Evolutionary conservation across 1,140 invertebrate species (phyloP).

Genomic region (Psix sp.): DNA sequence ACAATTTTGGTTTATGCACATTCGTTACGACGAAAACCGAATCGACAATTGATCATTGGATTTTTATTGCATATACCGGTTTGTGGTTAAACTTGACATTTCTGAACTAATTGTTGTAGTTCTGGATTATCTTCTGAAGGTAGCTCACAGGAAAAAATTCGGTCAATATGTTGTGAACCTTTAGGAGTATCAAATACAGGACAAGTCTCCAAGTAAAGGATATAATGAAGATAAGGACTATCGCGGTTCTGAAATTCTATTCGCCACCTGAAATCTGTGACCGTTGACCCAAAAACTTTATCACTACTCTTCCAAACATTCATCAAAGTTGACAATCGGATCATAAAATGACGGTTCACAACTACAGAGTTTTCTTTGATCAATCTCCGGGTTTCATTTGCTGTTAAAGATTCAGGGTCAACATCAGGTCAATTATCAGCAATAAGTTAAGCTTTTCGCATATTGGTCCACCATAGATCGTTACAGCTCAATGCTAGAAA

Average conservation of each 20-base stretch:
- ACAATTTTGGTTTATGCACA: constrained; percentile 37
- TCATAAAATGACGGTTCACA: constrained; percentile 67
- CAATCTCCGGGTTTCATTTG: constrained; percentile 60
- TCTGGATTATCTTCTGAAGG: constrained; percentile 16
- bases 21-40: constrained; percentile 39
- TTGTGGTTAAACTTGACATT: constrained; percentile 22
- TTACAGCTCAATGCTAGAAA: constrained; percentile 70
- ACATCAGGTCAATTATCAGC: constrained; percentile 61
- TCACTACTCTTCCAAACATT: constrained; percentile 37
- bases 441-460: constrained; percentile 63
- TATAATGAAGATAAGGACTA: constrained; percentile 71
- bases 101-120: constrained; percentile 7
- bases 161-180: constrained; percentile 32
- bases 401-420: constrained; percentile 45
- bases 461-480: constrained; percentile 66
- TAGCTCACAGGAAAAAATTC: constrained; percentile 18
- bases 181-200: constrained; percentile 64
- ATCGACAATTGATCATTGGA: constrained; percentile 29
- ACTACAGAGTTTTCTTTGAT: constrained; percentile 65
- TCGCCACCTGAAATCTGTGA: constrained; percentile 59
- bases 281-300: constrained; percentile 26
- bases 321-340: constrained; percentile 68
- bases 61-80: constrained; percentile 23
- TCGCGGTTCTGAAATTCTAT: constrained; percentile 75
- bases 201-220: constrained; percentile 71